Evolutionary conservation across 2,888 invertebrate genomes (phyloP).

Genomic region (Phragmatobia fuliginosa): DNA sequence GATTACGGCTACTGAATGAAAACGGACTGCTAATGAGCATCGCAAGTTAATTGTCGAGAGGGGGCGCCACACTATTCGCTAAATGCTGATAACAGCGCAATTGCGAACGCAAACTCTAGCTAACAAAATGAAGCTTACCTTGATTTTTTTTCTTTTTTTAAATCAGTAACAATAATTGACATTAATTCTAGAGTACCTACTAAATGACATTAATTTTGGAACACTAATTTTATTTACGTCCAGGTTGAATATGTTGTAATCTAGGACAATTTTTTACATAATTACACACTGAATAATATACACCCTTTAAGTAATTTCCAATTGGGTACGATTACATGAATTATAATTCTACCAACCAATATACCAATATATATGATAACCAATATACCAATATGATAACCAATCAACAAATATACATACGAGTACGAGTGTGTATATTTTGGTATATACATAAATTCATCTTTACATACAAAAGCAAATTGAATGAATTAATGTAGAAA

Average conservation of each 20-base stretch:
- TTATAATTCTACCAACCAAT: too few relatives aligned
- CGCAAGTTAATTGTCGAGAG: slow-evolving; percentile 76
- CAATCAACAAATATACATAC: too few relatives aligned
- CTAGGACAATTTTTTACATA: not conserved
- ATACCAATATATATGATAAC: too few relatives aligned
- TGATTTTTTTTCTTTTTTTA: not conserved
- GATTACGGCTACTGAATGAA: slow-evolving; percentile 78
- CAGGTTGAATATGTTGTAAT: not conserved
- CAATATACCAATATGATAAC: too few relatives aligned
- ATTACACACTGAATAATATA: not conserved
- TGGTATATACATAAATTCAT: not conserved
- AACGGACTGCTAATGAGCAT: slow-evolving; percentile 82
- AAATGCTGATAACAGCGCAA: slow-evolving; percentile 60
- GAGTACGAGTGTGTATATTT: too few relatives aligned
- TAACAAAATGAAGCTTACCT: slow-evolving; percentile 30
- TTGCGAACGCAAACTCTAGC: slow-evolving; percentile 58
- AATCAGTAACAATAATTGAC: too few relatives aligned
- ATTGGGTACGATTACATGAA: too few relatives aligned
- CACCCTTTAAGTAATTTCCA: not conserved
- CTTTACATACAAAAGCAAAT: not conserved
- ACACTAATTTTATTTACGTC: not conserved
- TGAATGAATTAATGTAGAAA: not conserved
- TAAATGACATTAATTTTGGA: too few relatives aligned
- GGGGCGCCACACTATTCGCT: slow-evolving; percentile 52
- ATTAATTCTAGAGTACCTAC: too few relatives aligned